Evolutionary conservation across 2,888 invertebrate genomes (phyloP).

Genomic region (Periphyllus acericola): DNA sequence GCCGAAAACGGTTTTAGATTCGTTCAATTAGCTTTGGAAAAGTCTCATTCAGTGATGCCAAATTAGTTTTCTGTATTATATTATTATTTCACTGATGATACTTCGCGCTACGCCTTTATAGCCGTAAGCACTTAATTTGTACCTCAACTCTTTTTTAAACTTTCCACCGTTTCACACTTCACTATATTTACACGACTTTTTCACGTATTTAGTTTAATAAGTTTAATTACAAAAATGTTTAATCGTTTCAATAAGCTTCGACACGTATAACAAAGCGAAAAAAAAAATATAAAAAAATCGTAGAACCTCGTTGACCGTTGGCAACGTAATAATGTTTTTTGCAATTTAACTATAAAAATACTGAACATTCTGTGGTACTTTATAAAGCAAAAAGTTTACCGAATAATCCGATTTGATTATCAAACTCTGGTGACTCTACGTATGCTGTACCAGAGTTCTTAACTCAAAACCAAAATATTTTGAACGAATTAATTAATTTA

Average conservation of each 20-base stretch:
- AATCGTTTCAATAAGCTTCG: no score
- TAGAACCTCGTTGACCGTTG: no score
- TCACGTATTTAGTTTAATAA: not conserved
- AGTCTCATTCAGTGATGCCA: conserved; percentile 61
- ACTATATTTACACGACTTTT: not conserved
- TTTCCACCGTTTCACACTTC: not conserved
- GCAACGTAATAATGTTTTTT: no score
- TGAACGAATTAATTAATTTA: no score
- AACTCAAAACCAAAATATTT: no score
- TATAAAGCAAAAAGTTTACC: no score
- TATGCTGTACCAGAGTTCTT: no score
- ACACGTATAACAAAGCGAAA: not conserved
- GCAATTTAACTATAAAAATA: no score
- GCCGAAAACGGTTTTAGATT: conserved; percentile 60
- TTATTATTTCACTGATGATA: conserved; percentile 56
- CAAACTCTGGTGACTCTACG: no score
- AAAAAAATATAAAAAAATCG: not conserved
- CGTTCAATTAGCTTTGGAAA: conserved; percentile 61
- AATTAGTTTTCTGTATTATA: conserved; percentile 61
- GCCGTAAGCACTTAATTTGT: conserved; percentile 26
- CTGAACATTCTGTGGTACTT: no score
- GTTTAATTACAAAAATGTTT: not conserved
- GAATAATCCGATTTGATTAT: no score
- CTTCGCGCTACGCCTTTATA: conserved; percentile 14
- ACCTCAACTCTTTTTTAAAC: conserved; percentile 37